These are phyloP conservation scores for Perizoma affinitatum DNA, from an alignment of 2,888 invertebrate species.

Conservation along the genomic window DNA sequence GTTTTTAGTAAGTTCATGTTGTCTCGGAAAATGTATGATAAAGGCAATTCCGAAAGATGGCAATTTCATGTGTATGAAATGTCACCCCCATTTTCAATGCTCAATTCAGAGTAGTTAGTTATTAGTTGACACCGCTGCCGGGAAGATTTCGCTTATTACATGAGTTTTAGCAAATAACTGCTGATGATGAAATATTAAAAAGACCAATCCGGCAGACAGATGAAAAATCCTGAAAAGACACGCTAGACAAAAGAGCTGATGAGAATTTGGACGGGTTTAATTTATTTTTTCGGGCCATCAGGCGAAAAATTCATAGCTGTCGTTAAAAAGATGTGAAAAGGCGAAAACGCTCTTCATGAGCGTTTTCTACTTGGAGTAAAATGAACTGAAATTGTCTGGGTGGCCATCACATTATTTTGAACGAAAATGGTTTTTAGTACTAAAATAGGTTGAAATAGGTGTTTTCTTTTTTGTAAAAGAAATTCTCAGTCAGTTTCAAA, in stretches of 20 bases:
- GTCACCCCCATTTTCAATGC: too few relatives aligned
- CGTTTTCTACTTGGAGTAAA: slow-evolving; percentile 27
- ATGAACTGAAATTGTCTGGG: slow-evolving; percentile 31
- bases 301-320: slow-evolving; percentile 37
- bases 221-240: slow-evolving; percentile 32
- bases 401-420: slow-evolving; percentile 14
- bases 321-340: slow-evolving; percentile 39
- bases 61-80: too few relatives aligned
- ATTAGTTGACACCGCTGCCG: not conserved
- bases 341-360: slow-evolving; percentile 32
- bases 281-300: slow-evolving; percentile 38
- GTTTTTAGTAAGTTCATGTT: too few relatives aligned
- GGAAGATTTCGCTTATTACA: slow-evolving; percentile 14
- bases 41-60: too few relatives aligned
- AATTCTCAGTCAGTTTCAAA: too few relatives aligned
- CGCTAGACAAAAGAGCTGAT: slow-evolving; percentile 36
- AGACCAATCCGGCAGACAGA: slow-evolving; percentile 25
- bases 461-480: too few relatives aligned
- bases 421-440: slow-evolving; percentile 4
- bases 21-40: too few relatives aligned
- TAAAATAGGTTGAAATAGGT: not conserved
- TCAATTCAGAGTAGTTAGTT: too few relatives aligned
- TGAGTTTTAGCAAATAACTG: slow-evolving; percentile 15
- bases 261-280: slow-evolving; percentile 38
- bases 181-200: slow-evolving; percentile 29